Base-by-base conservation (phyloP, 2,888 invertebrate genomes). In the Anaspis maculata region DNA sequence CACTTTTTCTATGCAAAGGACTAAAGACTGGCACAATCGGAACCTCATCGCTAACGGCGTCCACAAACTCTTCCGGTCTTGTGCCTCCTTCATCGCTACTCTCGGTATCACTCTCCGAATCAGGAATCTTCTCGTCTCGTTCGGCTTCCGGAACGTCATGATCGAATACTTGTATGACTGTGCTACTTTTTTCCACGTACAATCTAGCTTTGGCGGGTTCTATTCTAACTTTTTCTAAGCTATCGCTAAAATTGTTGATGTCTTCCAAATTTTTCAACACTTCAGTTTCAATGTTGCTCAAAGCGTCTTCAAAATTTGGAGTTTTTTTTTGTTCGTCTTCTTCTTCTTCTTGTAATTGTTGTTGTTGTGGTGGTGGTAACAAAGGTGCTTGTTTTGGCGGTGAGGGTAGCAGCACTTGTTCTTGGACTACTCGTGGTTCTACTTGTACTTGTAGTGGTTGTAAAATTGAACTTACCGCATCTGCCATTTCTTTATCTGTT, bases 161-260 rank as follows among this genome's bases (percentile, higher is more conserved):
- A 36, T 61, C 58, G 6, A 54, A 46, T 11, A 64, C 57, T 44
- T 63, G 59, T 25, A 62, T 64, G 2, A 64, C 63, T 2, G 64
- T 64, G 41, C 61, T 61, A 42, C 63, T 64, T 47, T 64, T 66
- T 44, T 63, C 63, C 12, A 63, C 57, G 21, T 61, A 57, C 28
- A 57, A 45, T 51, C 58, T 36, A 12, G 7, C 59, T 12, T 14
- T 27, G 12, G 1, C 14, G 14, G 15, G 15, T 34, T 27, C 27
- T 27, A 5, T 28, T 25, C 11, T 30, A 32, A 25, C 24, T 27
- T 15, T 40, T 25, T 44, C 38, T 30, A 52, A 40, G 34, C 42
- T 42, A 25, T 42, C 30, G 29, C 48, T 49, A 36, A 54, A 40
- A 15, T 45, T 48, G 26, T 47, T 49, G 15, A 54, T 54, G 26